These are phyloP conservation scores for Eulithis prunata DNA, from an alignment of 2,888 invertebrate genomes.

Conservation along the genomic window DNA sequence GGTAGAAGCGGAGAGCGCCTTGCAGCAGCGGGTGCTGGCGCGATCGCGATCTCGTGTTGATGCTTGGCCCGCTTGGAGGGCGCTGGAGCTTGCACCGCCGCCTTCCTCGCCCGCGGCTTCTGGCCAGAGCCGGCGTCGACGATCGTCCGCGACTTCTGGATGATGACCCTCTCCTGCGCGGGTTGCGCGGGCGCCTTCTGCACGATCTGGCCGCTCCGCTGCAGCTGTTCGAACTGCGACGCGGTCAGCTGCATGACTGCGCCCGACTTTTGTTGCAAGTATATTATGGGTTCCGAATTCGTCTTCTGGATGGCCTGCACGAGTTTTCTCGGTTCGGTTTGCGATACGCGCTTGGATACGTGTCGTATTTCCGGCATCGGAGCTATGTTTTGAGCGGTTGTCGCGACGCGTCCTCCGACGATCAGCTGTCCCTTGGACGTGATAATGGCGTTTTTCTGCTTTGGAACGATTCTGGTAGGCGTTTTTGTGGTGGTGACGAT, in stretches of 20 bases:
- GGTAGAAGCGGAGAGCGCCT: conserved; percentile 34
- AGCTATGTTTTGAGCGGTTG: conserved; percentile 76
- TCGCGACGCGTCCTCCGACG: conserved; percentile 74
- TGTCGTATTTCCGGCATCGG: conserved; percentile 75
- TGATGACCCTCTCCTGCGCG: conserved; percentile 62
- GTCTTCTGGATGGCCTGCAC: conserved; percentile 69
- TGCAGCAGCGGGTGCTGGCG: conserved; percentile 35
- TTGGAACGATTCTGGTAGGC: conserved; percentile 68
- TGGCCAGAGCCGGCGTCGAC: conserved; percentile 51
- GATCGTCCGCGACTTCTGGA: conserved; percentile 66
- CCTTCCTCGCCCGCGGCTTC: conserved; percentile 64
- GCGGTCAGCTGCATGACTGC: conserved; percentile 77
- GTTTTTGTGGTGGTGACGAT: conserved; percentile 48
- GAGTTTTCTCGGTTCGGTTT: conserved; percentile 69
- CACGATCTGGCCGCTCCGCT: conserved; percentile 77
- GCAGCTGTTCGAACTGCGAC: conserved; percentile 80
- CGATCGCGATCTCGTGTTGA: conserved; percentile 63
- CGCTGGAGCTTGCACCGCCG: conserved; percentile 55
- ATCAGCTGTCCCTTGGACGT: conserved; percentile 84
- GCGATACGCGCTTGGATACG: conserved; percentile 63
- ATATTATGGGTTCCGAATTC: conserved; percentile 71
- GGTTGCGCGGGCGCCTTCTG: conserved; percentile 58
- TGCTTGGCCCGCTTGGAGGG: conserved; percentile 68
- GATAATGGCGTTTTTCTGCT: conserved; percentile 81
- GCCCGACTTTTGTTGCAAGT: conserved; percentile 78